Base-by-base conservation (phyloP, 2,888 invertebrate species). In the Calephelis perditalis region DNA sequence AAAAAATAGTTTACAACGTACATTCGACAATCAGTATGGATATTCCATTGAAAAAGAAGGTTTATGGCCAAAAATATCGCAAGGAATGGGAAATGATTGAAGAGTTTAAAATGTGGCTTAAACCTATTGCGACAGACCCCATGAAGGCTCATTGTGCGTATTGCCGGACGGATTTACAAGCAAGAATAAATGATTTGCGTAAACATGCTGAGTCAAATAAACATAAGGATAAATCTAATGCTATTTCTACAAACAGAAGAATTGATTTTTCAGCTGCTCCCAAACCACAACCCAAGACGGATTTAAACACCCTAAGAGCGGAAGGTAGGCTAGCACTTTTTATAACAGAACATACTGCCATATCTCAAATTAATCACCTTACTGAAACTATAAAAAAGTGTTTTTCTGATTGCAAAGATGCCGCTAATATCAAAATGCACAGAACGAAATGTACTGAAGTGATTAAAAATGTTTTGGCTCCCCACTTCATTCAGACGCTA, bases 111-210 rank as follows among this genome's bases (percentile, higher is more conserved):
- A 26, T 26, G 26, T 26, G 26, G 26, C 26, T 26, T 26, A 26
- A 26, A 26, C 26, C 26, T 26, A 26, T 26, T 26, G 26, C 26
- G 26, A 26, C 26, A 26, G 26, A 26, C 26, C 26, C 26, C 26
- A 26, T 26, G 26, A 26, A 26, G 26, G 26, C 26, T 26, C 15
- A 15, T 47, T 47, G 47, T 15, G 8, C 47, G n/a, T 46, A 45
- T 60, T 26, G 52, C 11, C 45, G 40, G 7, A 15, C 44, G 12
- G 57, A 57, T 71, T 79, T 78, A 82, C 12, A 15, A 47, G 47
- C 47, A 11, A 46, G 12, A 46, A n/a, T 46, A n/a, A 12, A 12
- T 12, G 46, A 46, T 7, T 46, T 46, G 12, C n/a, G 46, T 12
- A 46, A 12, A 46, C 46, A 12, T 46, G 12, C 6, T 46, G 46